These are phyloP conservation scores for Neolamprologus tretocephalus DNA, from an alignment of 2,113 vertebrate genomes.

Conservation along the genomic window DNA sequence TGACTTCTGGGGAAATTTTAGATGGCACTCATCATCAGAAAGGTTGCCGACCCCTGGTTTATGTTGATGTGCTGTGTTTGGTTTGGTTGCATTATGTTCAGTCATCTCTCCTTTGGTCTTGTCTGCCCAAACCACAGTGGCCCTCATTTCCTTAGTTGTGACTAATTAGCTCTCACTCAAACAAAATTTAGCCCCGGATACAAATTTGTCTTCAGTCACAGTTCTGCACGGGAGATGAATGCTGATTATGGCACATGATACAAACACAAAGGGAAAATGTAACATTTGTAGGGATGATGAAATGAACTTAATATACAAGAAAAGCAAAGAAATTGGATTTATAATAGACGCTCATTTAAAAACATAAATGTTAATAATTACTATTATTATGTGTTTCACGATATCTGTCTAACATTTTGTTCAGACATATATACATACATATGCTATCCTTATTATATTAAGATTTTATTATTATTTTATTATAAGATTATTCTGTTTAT, in stretches of 20 bases:
- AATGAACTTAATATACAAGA: background rate
- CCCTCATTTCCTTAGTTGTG: background rate
- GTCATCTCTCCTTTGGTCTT: background rate
- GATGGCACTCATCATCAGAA: background rate
- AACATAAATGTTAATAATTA: background rate
- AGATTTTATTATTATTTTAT: background rate
- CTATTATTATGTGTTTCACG: background rate
- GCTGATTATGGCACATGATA: background rate
- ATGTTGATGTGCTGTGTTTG: background rate
- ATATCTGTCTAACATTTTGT: background rate
- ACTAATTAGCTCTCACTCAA: background rate
- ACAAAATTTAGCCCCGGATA: background rate
- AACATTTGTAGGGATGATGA: background rate
- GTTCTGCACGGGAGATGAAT: background rate
- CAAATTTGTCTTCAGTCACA: background rate
- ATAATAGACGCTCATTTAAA: background rate
- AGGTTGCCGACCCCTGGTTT: background rate
- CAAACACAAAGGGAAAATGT: background rate
- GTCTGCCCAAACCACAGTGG: background rate
- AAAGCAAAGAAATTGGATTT: background rate
- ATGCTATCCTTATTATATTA: background rate
- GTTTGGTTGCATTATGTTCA: background rate
- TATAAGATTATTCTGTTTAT: background rate
- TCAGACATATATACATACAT: background rate
- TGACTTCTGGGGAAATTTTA: background rate